Evolutionary conservation across 2,797 vertebrate genomes (phyloP), one percentile per base, ranked within the genome.

Genomic region (Alauda arvensis): DNA sequence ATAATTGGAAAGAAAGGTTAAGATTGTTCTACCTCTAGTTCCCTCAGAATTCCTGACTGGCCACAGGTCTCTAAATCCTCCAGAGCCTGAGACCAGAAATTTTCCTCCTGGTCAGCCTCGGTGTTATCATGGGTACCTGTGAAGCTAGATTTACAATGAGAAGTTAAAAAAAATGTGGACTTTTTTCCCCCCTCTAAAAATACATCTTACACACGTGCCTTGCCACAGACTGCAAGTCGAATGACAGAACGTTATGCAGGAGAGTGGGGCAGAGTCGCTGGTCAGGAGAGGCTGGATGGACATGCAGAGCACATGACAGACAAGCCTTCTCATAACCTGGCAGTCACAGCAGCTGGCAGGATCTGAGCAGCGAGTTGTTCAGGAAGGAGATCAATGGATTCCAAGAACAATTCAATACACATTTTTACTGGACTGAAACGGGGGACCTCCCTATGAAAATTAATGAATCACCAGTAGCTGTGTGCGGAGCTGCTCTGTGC

Each of bases 21-120:
- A 96, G 94, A 82, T 92, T 48, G 29, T 91, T 91, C 95, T 98
- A 98, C 98, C 98, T 99, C 99, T 84, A 99, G 98, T 95, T 99
- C 99, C 95, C 99, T 96, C 82, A 99, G 98, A 96, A 99, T 99
- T 87, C 99, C 99, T 15, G 99, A 99, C 93, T 99, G 99, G 65
- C 99, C 99, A 29, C 99, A 99, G 18, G 99, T 99, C 96, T 99
- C 99, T 94, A 99, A 96, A 89, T 99, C 99, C 94, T 99, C 99
- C 95, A 99, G 97, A 2, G 99, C 99, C 95, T 99, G 99, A 87
- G 99, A 99, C 99, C 99, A 99, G 97, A 99, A 99, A 95, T 98
- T 99, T 96, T 99, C 99, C 84, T 99, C 99, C 95, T 99, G 99
- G 95, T 99, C 99, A 4, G 98, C 98, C 94, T 99, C 99, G 2